Base-by-base conservation (phyloP, 2,113 vertebrate species). In the Parus major region DNA sequence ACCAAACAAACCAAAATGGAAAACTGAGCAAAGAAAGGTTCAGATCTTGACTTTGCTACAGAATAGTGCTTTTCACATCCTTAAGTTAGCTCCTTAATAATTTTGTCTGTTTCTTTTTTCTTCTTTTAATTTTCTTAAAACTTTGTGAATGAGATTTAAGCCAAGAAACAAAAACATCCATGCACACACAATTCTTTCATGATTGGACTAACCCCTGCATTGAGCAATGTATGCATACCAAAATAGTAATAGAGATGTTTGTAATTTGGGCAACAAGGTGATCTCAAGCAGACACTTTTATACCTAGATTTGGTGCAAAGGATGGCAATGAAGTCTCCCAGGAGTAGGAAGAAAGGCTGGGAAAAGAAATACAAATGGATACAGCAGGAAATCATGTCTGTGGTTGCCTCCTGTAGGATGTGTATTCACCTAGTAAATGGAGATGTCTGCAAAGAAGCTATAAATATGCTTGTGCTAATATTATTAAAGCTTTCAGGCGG, bases 361-460 rank as follows among this genome's bases (percentile, higher is more conserved):
- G 47, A 80, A 73, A 84, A 94, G 68, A 95, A 89, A 80, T 73
- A 93, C 73, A 90, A 86, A 52, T 53, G 52, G 47, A 47, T 93
- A 72, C 2, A 25, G 33, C 52, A 76, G 82, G 64, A 92, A 95
- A 86, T 65, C 71, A 17, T 91, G 69, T 87, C 95, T 92, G 91
- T 91, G 88, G 78, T 82, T 92, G 60, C 61, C 86, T 96, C 77
- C 66, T 83, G 56, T 81, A 55, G 84, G 80, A 88, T 84, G 68
- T 87, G 25, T 94, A 93, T 97, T 96, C 95, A 95, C 64, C 86
- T 95, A 93, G 92, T 96, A 97, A 96, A 92, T 79, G 69, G 95
- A 96, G 90, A 96, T 94, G 88, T 93, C 86, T 95, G 90, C 50
- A 61, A 55, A 88, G 73, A 88, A 96, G 64, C 92, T 96, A 79